Conservation (phyloP, 2,797 vertebrate genomes). For the Numenius phaeopus region DNA sequence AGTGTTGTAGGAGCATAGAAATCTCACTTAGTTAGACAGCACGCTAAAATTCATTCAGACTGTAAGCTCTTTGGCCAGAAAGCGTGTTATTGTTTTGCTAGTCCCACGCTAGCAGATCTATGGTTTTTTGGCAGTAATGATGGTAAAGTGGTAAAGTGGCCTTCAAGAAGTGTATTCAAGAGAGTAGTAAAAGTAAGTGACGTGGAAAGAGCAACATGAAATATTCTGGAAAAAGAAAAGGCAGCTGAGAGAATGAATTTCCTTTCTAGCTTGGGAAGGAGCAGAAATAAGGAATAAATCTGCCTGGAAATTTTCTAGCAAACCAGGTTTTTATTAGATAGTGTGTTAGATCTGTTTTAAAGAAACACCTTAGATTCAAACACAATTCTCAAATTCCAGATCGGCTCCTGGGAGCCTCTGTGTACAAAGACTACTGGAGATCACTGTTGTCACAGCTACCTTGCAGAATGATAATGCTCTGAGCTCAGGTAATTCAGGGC, state of each 20-base stretch:
- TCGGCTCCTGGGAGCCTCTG: neutral
- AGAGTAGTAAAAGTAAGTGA: neutral
- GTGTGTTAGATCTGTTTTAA: neutral
- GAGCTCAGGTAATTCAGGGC: neutral
- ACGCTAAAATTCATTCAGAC: neutral
- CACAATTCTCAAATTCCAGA: neutral
- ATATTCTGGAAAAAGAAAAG: neutral
- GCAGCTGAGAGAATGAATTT: neutral
- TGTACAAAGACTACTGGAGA: neutral
- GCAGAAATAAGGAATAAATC: neutral
- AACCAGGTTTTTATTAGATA: neutral
- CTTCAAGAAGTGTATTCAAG: neutral
- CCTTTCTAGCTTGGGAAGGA: neutral
- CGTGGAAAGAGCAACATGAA: neutral
- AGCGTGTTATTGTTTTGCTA: neutral
- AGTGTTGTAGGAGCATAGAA: neutral
- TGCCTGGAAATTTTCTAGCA: neutral
- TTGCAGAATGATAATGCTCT: neutral
- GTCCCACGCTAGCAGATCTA: neutral
- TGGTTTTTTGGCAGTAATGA: neutral
- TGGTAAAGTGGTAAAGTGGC: neutral
- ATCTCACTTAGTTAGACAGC: neutral
- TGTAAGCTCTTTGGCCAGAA: neutral
- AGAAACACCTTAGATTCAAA: neutral
- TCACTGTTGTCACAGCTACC: neutral